phyloP scores from a whole-genome alignment of 2,113 vertebrate genomes.

The Nothobranchius furzeri region DNA sequence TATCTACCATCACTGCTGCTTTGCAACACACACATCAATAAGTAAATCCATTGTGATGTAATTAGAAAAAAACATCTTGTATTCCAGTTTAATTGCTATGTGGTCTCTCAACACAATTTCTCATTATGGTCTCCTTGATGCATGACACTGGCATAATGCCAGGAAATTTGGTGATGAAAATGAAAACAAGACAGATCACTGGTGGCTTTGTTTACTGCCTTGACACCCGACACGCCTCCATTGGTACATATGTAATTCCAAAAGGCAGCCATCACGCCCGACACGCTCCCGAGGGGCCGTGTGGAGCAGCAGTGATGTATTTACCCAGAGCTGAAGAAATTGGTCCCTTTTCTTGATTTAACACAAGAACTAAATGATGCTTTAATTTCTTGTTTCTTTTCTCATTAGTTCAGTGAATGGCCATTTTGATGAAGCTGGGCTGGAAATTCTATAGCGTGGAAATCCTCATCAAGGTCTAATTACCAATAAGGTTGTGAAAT shows the following conservation, averaged over 20 bases:
- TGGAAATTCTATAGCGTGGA: slow-evolving; percentile 20
- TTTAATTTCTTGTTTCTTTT: slow-evolving; percentile 44
- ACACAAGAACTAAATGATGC: slow-evolving; percentile 34
- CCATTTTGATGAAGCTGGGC: slow-evolving; percentile 42
- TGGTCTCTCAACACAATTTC: slow-evolving; percentile 57
- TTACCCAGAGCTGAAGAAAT: slow-evolving; percentile 10
- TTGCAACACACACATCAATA: slow-evolving; percentile 50
- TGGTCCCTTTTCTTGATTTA: slow-evolving; percentile 27
- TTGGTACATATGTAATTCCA: slow-evolving; percentile 3
- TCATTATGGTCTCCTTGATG: slow-evolving; percentile 55
- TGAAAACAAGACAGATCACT: slow-evolving; percentile 48
- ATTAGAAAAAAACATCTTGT: slow-evolving; percentile 61
- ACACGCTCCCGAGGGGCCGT: neutral
- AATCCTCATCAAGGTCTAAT: slow-evolving; percentile 35
- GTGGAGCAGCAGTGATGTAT: slow-evolving; percentile 17
- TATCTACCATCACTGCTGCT: slow-evolving; percentile 30
- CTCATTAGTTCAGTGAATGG: slow-evolving; percentile 57
- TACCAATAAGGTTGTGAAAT: neutral
- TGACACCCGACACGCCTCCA: slow-evolving; percentile 7
- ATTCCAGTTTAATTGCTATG: slow-evolving; percentile 72
- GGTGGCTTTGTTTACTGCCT: slow-evolving; percentile 30
- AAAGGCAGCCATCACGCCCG: slow-evolving; percentile 5
- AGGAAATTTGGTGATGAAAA: slow-evolving; percentile 58
- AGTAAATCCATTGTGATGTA: slow-evolving; percentile 74
- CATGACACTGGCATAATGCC: slow-evolving; percentile 61